These are phyloP conservation scores for Bombus fervidus DNA, from an alignment of 1,140 invertebrate species.

Conservation along the genomic window DNA sequence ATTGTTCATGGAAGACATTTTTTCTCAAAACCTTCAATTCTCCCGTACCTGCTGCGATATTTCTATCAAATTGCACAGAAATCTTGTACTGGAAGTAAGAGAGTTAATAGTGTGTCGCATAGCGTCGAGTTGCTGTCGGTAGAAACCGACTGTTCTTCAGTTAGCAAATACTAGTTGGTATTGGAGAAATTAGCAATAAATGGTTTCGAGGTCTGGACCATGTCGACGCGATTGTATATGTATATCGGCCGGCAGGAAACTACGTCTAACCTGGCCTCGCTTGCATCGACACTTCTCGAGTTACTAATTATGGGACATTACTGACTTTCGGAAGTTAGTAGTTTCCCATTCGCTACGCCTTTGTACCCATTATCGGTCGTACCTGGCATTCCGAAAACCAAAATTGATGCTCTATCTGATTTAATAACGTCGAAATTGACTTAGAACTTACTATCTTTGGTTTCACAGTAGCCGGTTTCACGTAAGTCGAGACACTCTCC, in stretches of 20 bases:
- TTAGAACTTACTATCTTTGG: slow-evolving; percentile 45
- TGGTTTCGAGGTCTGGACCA: slow-evolving; percentile 20
- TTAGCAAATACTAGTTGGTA: slow-evolving; percentile 13
- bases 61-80: background rate
- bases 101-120: slow-evolving; percentile 2
- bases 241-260: slow-evolving; percentile 19
- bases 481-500: background rate
- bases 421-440: slow-evolving; percentile 59
- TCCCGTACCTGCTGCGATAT: background rate
- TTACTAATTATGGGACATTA: slow-evolving; percentile 68
- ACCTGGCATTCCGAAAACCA: slow-evolving; percentile 56
- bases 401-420: slow-evolving; percentile 61
- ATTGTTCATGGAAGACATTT: background rate
- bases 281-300: slow-evolving; percentile 55
- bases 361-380: slow-evolving; percentile 61
- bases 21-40: background rate
- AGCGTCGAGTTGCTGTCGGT: background rate
- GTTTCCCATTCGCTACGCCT: slow-evolving; percentile 59
- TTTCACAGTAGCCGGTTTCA: slow-evolving; percentile 13
- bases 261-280: slow-evolving; percentile 33
- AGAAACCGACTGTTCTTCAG: background rate
- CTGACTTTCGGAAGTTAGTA: slow-evolving; percentile 63
- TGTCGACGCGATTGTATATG: background rate
- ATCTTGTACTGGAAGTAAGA: background rate
- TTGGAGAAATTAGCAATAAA: slow-evolving; percentile 44